phyloP scores from a whole-genome alignment of 2,888 invertebrate species.

The Ormyrus labotus region DNA sequence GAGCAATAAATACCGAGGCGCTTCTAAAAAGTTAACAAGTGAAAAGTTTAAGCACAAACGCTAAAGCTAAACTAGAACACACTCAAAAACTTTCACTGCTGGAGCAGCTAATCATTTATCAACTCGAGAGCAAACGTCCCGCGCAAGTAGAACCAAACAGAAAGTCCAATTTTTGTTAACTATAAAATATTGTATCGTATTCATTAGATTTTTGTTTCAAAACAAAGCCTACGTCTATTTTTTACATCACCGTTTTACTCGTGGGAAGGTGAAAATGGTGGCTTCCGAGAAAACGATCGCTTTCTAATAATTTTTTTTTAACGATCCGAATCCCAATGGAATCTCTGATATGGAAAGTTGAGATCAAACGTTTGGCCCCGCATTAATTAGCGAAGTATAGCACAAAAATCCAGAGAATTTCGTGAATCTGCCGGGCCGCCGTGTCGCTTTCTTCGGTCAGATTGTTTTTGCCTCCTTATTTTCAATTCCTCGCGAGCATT shows the following conservation, averaged over 20 bases:
- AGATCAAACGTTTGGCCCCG: not conserved
- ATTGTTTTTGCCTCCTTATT: too few species aligned
- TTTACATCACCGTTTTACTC: too few species aligned
- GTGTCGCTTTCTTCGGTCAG: not conserved
- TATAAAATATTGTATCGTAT: not conserved
- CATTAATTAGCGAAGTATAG: constrained; percentile 18
- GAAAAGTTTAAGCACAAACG: constrained; percentile 4
- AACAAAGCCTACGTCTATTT: not conserved
- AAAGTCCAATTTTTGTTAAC: too few species aligned
- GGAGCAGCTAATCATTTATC: constrained; percentile 2
- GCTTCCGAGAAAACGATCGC: not conserved
- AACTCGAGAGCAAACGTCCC: not conserved
- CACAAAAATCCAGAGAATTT: constrained; percentile 16
- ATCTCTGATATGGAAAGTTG: constrained; percentile 1
- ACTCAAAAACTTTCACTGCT: constrained; percentile 23
- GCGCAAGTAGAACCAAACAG: too few species aligned
- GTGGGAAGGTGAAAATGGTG: not conserved
- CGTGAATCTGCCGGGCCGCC: constrained; percentile 4
- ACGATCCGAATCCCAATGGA: not conserved
- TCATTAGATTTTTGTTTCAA: not conserved
- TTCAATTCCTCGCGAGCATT: not conserved
- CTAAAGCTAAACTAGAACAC: constrained; percentile 7
- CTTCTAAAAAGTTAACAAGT: not conserved
- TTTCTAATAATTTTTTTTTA: constrained; percentile 30
- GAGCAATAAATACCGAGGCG: too few species aligned